Evolutionary conservation across 2,797 vertebrate species (phyloP), one percentile per base, ranked within the genome.

Genomic region (Notamacropus eugenii): DNA sequence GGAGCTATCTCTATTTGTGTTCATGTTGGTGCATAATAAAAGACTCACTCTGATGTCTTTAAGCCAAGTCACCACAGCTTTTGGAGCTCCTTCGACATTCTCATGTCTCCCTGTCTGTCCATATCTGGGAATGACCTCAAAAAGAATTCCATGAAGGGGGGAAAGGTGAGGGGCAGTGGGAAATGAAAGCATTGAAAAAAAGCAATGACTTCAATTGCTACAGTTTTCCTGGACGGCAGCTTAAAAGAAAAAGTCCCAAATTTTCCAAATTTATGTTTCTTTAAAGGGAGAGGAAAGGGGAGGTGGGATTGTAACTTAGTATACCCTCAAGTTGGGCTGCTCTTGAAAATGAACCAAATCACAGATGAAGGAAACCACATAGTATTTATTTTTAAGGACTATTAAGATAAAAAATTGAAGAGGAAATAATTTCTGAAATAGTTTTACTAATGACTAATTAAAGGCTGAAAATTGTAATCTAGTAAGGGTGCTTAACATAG

Each of bases 21-120:
- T 16, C 6, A 0, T 29, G 0, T 40, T 29, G 0, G 0, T 8
- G 19, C 4, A 4, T 8, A 93, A 50, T 55, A 34, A 34, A 4
- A 0, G n/a, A 50, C 58, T 54, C 10, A 40, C 22, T 0, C 1
- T 0, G n/a, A 52, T 2, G 0, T 16, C 50, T 50, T 34, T 54
- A 27, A 34, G 52, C 90, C 0, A 22, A 55, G 55, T 54, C 59
- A 59, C 6, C 3, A 0, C 2, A 5, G 59, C 55, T 10, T 6
- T 4, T 0, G 1, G 3, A 16, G n/a, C 6, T 58, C 16, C 3
- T 4, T n/a, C 2, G 27, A 1, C 54, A 34, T 22, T 56, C 56
- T 93, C 40, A 27, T 34, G 90, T 55, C 46, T 91, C 91, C 90
- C 50, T 54, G 0, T 67, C 4, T 5, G 40, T 50, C 1, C 1